phyloP scores from a whole-genome alignment of 2,113 vertebrate species.

The Oostethus manadensis region DNA sequence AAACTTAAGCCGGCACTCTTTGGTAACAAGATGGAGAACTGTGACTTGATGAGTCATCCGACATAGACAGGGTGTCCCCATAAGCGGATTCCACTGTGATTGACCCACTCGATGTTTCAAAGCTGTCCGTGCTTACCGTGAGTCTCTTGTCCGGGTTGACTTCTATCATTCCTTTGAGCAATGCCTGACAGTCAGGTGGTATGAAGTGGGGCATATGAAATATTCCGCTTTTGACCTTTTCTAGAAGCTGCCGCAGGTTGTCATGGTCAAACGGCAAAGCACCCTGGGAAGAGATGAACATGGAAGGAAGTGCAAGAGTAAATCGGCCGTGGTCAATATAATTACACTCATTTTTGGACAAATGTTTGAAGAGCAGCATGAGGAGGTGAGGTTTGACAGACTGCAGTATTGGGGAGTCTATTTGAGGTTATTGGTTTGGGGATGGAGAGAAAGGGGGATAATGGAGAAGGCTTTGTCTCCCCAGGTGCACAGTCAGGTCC shows the following conservation, averaged over 20 bases:
- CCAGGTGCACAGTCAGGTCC: no score
- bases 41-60: no score
- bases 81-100: background rate
- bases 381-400: background rate
- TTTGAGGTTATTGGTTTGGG: no score
- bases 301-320: background rate
- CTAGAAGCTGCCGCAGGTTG: constrained; percentile 87
- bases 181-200: constrained; percentile 83
- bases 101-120: background rate
- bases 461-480: background rate
- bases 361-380: background rate
- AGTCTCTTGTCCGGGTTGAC: constrained; percentile 84
- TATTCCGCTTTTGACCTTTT: constrained; percentile 89
- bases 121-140: constrained; percentile 70
- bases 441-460: background rate
- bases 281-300: constrained; percentile 65
- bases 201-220: constrained; percentile 94
- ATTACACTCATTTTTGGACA: no score
- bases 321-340: background rate
- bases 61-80: no score
- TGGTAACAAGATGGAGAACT: no score
- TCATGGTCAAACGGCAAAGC: constrained; percentile 89
- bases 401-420: no score
- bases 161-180: constrained; percentile 85
- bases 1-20: no score